A percentile compares a stretch with the other conserved stretches of the same genome.
Evolutionary conservation across 2,797 vertebrate species (phyloP).

Genomic region (Myripristis jacobus): DNA sequence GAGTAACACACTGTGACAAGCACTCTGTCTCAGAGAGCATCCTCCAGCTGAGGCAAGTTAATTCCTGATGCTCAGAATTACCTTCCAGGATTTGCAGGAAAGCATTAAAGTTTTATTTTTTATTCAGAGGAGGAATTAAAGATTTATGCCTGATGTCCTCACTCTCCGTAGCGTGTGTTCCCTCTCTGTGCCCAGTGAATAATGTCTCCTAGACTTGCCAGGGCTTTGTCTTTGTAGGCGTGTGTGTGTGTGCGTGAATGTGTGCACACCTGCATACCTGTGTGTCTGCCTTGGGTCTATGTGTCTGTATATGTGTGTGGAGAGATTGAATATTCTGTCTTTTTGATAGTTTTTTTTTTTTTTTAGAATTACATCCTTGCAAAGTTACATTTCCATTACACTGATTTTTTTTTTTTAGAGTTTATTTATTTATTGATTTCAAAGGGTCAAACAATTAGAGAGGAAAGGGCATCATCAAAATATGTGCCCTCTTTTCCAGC

Average conservation of each 20-base stretch:
- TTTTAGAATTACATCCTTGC: too few species aligned
- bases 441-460: too few species aligned
- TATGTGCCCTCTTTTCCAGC: too few species aligned
- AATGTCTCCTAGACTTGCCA: constrained; percentile 9
- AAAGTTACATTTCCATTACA: too few species aligned
- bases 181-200: constrained; percentile 4
- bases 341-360: too few species aligned
- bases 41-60: constrained; percentile 22
- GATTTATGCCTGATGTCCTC: constrained; percentile 37
- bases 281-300: not conserved
- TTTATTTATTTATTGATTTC: too few species aligned
- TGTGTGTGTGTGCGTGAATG: not conserved
- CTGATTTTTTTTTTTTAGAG: too few species aligned
- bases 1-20: constrained; percentile 7
- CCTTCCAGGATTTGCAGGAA: constrained; percentile 26
- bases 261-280: not conserved
- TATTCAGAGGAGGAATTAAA: constrained; percentile 49
- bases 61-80: constrained; percentile 29
- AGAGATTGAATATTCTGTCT: not conserved
- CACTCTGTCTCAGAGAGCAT: constrained; percentile 15
- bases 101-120: constrained; percentile 45
- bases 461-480: too few species aligned
- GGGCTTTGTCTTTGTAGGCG: too few species aligned
- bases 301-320: not conserved
- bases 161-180: constrained; percentile 7